Evolutionary conservation across 2,797 vertebrate genomes (phyloP).

Genomic region (Sebastes dallii): DNA sequence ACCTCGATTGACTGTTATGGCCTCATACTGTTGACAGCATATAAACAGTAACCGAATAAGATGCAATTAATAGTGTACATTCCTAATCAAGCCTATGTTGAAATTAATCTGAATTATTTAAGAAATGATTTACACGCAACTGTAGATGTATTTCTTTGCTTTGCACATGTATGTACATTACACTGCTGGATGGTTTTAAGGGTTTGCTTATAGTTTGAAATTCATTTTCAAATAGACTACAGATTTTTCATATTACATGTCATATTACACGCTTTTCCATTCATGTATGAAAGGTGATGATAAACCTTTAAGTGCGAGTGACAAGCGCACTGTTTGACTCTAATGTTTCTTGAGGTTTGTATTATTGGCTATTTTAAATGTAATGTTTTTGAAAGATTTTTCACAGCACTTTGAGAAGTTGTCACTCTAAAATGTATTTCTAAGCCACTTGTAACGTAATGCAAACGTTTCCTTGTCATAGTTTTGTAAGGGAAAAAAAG

Average conservation of each 20-base stretch:
- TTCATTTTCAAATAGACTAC: constrained; percentile 33
- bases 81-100: constrained; percentile 75
- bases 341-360: constrained; percentile 31
- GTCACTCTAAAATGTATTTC: constrained; percentile 43
- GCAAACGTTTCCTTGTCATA: constrained; percentile 6
- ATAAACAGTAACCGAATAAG: background rate
- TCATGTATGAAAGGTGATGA: constrained; percentile 23
- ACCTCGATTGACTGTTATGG: constrained; percentile 28
- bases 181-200: constrained; percentile 53
- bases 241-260: constrained; percentile 6
- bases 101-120: constrained; percentile 76
- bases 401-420: constrained; percentile 66
- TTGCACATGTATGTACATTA: constrained; percentile 84
- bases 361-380: constrained; percentile 32
- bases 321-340: background rate
- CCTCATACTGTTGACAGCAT: constrained; percentile 8
- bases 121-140: constrained; percentile 64
- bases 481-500: constrained; percentile 19
- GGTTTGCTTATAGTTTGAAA: constrained; percentile 40
- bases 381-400: constrained; percentile 27
- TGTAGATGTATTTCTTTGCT: constrained; percentile 73
- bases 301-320: constrained; percentile 1
- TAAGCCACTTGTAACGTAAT: constrained; percentile 37
- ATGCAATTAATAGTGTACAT: constrained; percentile 52
- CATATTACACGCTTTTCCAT: constrained; percentile 14